Percentiles rank a stretch among this genome's conserved stretches.
Conservation (phyloP, 1,140 invertebrate species). For the Neotoxoptera formosana region DNA sequence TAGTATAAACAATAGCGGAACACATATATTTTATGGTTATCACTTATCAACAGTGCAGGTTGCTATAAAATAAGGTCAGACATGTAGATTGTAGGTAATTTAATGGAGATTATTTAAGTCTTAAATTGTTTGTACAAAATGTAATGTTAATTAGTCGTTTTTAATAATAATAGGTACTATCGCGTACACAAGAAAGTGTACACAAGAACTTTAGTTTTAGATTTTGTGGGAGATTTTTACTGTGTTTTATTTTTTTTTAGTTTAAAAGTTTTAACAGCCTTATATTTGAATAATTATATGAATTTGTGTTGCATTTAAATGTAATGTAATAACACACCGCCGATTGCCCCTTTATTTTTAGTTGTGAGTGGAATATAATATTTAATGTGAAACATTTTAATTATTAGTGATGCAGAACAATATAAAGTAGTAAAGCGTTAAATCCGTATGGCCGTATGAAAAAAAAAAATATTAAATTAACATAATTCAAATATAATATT, state of each 20-base stretch:
- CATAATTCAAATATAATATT: neutral
- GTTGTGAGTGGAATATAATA: neutral
- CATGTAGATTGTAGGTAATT: neutral
- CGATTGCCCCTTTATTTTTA: neutral
- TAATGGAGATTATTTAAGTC: neutral
- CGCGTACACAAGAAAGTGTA: neutral
- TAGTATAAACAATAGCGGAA: conserved; percentile 3
- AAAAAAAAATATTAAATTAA: neutral
- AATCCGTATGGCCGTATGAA: neutral
- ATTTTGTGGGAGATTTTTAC: neutral
- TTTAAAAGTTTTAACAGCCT: neutral
- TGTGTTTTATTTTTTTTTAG: neutral
- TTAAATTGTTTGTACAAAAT: neutral
- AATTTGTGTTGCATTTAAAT: neutral
- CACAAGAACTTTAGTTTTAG: neutral
- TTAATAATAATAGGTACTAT: neutral
- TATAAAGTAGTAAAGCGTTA: too few relatives aligned
- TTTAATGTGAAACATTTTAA: neutral
- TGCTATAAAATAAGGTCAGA: neutral
- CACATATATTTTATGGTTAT: conserved; percentile 18
- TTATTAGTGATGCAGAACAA: neutral
- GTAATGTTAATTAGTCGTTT: neutral
- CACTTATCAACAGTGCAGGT: neutral
- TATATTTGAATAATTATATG: neutral
- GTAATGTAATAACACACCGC: neutral